Evolutionary conservation across 2,113 vertebrate species (phyloP).

Genomic region (Amazona vittata): DNA sequence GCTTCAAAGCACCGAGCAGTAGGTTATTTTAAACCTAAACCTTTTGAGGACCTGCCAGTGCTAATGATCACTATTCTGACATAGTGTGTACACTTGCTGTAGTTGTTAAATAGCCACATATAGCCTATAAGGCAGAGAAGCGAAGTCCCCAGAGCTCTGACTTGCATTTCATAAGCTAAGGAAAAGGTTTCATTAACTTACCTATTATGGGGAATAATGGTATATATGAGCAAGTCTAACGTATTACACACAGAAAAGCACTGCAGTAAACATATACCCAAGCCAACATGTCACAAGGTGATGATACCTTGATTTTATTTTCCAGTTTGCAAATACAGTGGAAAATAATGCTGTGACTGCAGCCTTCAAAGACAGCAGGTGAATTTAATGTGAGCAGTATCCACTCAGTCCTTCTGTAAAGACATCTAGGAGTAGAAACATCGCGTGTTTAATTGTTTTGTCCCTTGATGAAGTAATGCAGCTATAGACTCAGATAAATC

Average conservation of each 20-base stretch:
- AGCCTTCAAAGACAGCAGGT: not conserved
- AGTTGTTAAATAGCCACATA: not conserved
- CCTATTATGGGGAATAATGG: not conserved
- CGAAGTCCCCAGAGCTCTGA: not conserved
- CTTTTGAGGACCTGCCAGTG: not conserved
- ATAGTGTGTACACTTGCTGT: not conserved
- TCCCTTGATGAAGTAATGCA: not conserved
- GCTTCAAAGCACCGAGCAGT: not conserved
- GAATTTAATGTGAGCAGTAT: not conserved
- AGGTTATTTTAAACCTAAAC: not conserved
- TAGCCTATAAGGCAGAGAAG: not conserved
- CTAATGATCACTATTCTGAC: not conserved
- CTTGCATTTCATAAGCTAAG: not conserved
- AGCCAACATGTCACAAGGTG: not conserved
- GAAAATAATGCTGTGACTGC: slow-evolving; percentile 20
- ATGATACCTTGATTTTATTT: slow-evolving; percentile 30
- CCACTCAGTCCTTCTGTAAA: not conserved
- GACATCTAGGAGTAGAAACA: not conserved
- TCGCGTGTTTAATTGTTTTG: not conserved
- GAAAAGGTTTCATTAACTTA: slow-evolving; percentile 3
- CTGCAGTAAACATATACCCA: not conserved
- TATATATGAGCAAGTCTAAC: not conserved
- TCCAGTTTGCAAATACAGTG: not conserved
- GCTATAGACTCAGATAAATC: not conserved
- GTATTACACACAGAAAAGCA: not conserved